Conservation (phyloP, 2,113 vertebrate genomes). For the Megalops atlanticus region DNA sequence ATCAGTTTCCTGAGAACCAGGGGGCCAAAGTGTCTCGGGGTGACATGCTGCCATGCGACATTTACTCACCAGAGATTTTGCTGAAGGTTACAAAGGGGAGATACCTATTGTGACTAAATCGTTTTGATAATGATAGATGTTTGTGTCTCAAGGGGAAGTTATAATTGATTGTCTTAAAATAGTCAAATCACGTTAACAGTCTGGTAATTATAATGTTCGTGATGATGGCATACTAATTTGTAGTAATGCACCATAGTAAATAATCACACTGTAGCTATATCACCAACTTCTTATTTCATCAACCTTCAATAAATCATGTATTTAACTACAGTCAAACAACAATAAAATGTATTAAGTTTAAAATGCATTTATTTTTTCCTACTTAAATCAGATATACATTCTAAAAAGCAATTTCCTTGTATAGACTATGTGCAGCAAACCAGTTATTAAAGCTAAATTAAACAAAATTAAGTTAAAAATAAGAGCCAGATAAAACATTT, state of each 20-base stretch:
- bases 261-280: conserved; percentile 6
- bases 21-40: not conserved
- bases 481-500: too few relatives aligned
- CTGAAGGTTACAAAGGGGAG: not conserved
- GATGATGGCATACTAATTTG: conserved; percentile 14
- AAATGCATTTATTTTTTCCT: too few relatives aligned
- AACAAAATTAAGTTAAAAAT: too few relatives aligned
- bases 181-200: conserved; percentile 19
- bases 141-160: conserved; percentile 21
- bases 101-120: conserved; percentile 23
- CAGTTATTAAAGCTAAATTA: too few relatives aligned
- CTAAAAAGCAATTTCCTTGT: too few relatives aligned
- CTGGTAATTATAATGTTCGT: conserved; percentile 10
- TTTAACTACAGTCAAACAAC: not conserved
- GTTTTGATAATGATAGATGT: not conserved
- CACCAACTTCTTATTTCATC: conserved; percentile 1
- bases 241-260: not conserved
- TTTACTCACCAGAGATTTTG: not conserved
- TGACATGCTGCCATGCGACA: not conserved
- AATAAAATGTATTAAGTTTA: not conserved
- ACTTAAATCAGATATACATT: too few relatives aligned
- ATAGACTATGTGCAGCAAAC: too few relatives aligned
- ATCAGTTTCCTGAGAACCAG: conserved; percentile 12
- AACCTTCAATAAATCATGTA: not conserved
- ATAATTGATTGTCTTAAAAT: conserved; percentile 21